Percentiles rank a stretch among this genome's conserved stretches.
Conservation (phyloP, 2,888 invertebrate species). For the Sinotaia quadrata region DNA sequence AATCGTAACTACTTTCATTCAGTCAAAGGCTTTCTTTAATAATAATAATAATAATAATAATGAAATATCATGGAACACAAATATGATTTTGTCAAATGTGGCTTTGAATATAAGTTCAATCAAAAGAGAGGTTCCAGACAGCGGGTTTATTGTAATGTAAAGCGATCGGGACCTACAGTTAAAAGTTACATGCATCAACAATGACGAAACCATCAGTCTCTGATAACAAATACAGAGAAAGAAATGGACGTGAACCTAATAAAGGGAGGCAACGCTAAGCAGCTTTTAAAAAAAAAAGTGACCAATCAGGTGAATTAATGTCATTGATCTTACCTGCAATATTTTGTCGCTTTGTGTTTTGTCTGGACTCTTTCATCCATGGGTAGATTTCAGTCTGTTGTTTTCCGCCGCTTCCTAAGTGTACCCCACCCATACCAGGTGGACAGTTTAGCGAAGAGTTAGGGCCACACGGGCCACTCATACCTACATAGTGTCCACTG, state of each 20-base stretch:
- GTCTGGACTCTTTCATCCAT: conserved; percentile 40
- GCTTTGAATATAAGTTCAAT: too few species aligned
- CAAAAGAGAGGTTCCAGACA: too few species aligned
- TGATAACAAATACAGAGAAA: not conserved
- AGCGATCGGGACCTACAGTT: too few species aligned
- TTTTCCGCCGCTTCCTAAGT: conserved; percentile 26
- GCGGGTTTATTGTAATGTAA: too few species aligned
- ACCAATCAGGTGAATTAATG: not conserved
- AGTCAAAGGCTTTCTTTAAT: too few species aligned
- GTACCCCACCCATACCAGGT: conserved; percentile 31
- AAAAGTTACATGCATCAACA: not conserved
- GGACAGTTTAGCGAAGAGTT: conserved; percentile 25
- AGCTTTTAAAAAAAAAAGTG: too few species aligned
- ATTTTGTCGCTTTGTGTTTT: conserved; percentile 35
- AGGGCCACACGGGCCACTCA: conserved; percentile 10
- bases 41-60: too few species aligned
- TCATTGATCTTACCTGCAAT: conserved; percentile 5
- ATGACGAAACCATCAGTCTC: not conserved
- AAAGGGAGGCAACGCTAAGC: not conserved
- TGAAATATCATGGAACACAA: too few species aligned
- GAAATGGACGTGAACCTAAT: not conserved
- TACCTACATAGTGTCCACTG: conserved; percentile 7
- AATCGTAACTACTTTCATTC: too few species aligned
- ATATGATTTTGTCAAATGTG: too few species aligned
- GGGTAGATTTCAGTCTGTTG: conserved; percentile 39